phyloP scores from a whole-genome alignment of 1,140 invertebrate genomes.

The Orchestia grillus region DNA sequence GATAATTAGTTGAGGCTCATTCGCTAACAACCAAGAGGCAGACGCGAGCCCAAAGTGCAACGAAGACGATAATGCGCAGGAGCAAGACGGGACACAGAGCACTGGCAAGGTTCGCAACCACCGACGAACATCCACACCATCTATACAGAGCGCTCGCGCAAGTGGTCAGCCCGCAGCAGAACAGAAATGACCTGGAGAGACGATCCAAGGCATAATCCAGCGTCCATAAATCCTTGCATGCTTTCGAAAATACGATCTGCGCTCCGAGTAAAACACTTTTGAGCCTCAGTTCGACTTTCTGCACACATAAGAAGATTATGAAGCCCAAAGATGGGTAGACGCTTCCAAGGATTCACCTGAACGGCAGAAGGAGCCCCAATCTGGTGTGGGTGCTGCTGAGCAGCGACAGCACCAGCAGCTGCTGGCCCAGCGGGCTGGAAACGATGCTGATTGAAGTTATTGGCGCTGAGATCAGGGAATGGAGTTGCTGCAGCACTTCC shows the following conservation, averaged over 20 bases:
- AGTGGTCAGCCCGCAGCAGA: background rate
- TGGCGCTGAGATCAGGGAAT: conserved; percentile 24
- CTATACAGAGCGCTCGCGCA: background rate
- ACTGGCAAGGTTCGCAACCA: background rate
- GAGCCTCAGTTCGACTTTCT: background rate
- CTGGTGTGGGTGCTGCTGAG: conserved; percentile 28
- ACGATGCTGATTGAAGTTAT: conserved; percentile 37
- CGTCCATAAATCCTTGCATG: background rate
- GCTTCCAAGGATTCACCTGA: conserved; percentile 40
- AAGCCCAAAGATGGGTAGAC: background rate
- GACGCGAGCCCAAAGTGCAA: background rate
- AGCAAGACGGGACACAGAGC: background rate
- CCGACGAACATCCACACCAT: background rate
- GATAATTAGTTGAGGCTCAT: background rate
- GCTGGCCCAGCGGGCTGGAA: background rate
- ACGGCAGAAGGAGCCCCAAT: conserved; percentile 9
- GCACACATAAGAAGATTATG: background rate
- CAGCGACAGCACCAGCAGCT: background rate
- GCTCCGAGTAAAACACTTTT: background rate
- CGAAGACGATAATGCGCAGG: no score
- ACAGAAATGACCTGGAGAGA: background rate
- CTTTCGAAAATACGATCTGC: background rate
- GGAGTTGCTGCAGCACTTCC: conserved; percentile 11
- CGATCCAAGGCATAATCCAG: background rate
- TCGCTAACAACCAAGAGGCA: background rate